Conservation (phyloP, 2,888 invertebrate genomes). For the Leptopterna dolabrata region DNA sequence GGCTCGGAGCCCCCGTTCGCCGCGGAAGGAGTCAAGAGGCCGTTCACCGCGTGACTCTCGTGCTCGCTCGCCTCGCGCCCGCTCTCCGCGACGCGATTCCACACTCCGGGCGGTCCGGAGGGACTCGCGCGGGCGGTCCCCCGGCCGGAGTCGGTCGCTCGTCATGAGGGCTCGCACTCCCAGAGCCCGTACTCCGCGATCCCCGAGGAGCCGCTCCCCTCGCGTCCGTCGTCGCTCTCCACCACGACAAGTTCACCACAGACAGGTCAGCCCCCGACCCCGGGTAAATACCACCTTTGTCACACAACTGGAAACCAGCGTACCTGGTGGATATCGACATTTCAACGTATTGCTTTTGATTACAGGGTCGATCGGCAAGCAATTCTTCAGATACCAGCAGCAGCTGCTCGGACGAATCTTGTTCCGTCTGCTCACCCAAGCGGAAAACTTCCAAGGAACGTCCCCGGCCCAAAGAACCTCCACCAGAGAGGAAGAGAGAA, state of each 20-base stretch:
- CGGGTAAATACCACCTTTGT: neutral
- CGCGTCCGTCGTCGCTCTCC: constrained; percentile 32
- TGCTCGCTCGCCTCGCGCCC: constrained; percentile 24
- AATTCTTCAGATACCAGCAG: constrained; percentile 75
- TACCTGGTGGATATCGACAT: neutral
- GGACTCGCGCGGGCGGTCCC: constrained; percentile 43
- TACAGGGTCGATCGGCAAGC: constrained; percentile 64
- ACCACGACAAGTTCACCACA: constrained; percentile 6
- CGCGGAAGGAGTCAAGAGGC: constrained; percentile 32
- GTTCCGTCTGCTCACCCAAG: constrained; percentile 75
- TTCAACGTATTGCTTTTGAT: neutral
- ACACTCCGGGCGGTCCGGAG: constrained; percentile 50
- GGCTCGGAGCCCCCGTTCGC: constrained; percentile 42
- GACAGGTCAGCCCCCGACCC: constrained; percentile 1
- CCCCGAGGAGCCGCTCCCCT: constrained; percentile 46
- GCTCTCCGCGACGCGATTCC: constrained; percentile 45
- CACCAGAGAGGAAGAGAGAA: constrained; percentile 63
- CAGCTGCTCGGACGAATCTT: constrained; percentile 84
- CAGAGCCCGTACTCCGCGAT: constrained; percentile 39
- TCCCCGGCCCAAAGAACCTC: constrained; percentile 63
- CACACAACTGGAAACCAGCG: no score
- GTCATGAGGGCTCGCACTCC: constrained; percentile 38
- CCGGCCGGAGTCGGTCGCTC: constrained; percentile 43
- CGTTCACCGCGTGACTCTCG: constrained; percentile 46
- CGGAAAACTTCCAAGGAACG: constrained; percentile 50